phyloP scores from a whole-genome alignment of 2,888 invertebrate genomes.

The Miltochrista miniata region DNA sequence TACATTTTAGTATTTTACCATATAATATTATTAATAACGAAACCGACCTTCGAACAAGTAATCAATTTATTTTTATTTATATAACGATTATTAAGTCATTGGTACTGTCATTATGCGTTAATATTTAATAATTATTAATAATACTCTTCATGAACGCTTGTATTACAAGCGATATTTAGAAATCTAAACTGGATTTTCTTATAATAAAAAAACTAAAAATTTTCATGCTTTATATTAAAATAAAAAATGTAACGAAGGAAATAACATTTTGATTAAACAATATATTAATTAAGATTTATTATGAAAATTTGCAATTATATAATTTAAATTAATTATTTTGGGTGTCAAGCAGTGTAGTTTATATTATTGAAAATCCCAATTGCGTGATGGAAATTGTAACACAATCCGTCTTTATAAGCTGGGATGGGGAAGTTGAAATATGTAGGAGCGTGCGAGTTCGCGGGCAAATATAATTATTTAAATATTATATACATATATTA shows the following conservation, averaged over 20 bases:
- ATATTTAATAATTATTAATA: constrained; percentile 9
- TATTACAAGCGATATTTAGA: constrained; percentile 10
- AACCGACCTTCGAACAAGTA: constrained; percentile 37
- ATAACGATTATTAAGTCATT: constrained; percentile 26
- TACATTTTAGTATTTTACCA: constrained; percentile 44
- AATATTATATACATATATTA: constrained; percentile 3
- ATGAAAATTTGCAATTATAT: neutral
- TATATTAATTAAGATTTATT: neutral
- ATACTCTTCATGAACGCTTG: constrained; percentile 5
- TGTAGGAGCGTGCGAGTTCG: constrained; percentile 6
- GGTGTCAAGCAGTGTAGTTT: neutral
- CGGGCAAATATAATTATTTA: constrained; percentile 5
- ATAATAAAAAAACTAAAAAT: constrained; percentile 9
- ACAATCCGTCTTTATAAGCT: constrained; percentile 15
- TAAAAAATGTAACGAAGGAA: neutral
- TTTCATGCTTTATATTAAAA: constrained; percentile 10
- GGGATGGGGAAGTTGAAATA: constrained; percentile 11
- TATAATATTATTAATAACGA: constrained; percentile 42
- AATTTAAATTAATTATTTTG: constrained; percentile 6
- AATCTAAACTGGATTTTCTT: constrained; percentile 3
- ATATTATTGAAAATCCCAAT: constrained; percentile 9
- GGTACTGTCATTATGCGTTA: constrained; percentile 20
- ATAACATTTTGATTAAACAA: constrained; percentile 1
- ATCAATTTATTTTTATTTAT: constrained; percentile 37
- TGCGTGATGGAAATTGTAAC: constrained; percentile 12